phyloP scores from a whole-genome alignment of 2,797 vertebrate genomes.

The Acrossocheilus fasciatus region DNA sequence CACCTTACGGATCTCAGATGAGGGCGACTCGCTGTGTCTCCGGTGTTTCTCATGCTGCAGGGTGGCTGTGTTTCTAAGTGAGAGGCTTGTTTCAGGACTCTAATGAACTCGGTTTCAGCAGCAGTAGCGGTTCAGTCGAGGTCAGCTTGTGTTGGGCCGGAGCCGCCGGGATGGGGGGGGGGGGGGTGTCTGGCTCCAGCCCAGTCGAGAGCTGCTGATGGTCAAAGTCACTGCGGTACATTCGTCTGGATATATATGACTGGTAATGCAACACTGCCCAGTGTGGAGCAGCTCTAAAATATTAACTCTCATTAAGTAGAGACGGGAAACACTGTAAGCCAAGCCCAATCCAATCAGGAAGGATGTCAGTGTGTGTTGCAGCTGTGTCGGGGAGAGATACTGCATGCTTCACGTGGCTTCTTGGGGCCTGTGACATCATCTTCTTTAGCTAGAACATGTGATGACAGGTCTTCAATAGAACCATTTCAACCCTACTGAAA shows the following conservation, averaged over 20 bases:
- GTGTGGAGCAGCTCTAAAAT: conserved; percentile 19
- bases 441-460: background rate
- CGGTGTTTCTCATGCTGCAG: conserved; percentile 33
- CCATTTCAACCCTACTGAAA: background rate
- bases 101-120: conserved; percentile 58
- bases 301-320: conserved; percentile 39
- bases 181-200: conserved; percentile 10
- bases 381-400: background rate
- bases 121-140: conserved; percentile 43
- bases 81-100: conserved; percentile 17
- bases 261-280: conserved; percentile 25
- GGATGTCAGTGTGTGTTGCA: conserved; percentile 19
- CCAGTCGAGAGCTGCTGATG: conserved; percentile 21
- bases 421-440: background rate
- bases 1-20: background rate
- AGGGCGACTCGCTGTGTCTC: background rate
- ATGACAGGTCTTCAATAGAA: background rate
- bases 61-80: conserved; percentile 17
- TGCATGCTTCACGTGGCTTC: background rate
- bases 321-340: conserved; percentile 32
- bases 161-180: background rate
- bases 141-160: conserved; percentile 34
- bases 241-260: conserved; percentile 41
- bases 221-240: conserved; percentile 20
- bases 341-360: conserved; percentile 39